Base-by-base conservation (phyloP, 2,888 invertebrate species). In the Icerya purchasi region DNA sequence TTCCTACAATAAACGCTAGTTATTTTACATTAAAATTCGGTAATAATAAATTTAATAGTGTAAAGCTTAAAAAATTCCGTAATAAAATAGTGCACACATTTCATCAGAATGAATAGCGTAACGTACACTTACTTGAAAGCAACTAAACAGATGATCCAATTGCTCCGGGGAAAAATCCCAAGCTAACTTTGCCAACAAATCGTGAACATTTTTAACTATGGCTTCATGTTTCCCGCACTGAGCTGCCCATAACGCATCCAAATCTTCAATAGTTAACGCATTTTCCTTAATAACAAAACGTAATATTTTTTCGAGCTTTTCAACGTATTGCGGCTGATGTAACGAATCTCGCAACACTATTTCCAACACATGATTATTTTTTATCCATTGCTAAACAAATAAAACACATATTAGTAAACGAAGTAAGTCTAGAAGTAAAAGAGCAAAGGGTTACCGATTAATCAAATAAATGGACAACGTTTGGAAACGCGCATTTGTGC, bases 131-230 rank as follows among this genome's bases (percentile, higher is more conserved):
- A 63, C 88, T 80, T 92, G 90, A 74, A 94, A 96, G 74, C 94
- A 93, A 69, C 91, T 92, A 74, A 97, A 96, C 36, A 97, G 77
- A 74, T 96, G 93, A 71, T 96, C 96, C 56, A 97, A 76, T 71
- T 97, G 96, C 71, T 94, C 93, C 1, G 94, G 91, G 64, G 90
- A 89, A 72, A 97, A 96, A 72, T 96, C 96, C 94, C 94, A 96
- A 1, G 97, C 96, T 57, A 97, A 76, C 73, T 96, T 96, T 10
- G 96, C 93, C 61, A 97, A 73, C 65, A 97, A 75, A 71, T 96
- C 96, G 70, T 97, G 96, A 52, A 97, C 86, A 71, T 97, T 97
- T 73, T 92, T 96, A 8, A 96, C 96, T 67, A 97, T 97, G 8
- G 94, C 94, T 72, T 96, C 96, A 72, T 96, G 96, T 73, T 96